phyloP scores from a whole-genome alignment of 2,113 vertebrate species.

The Sporophila hypoxantha region DNA sequence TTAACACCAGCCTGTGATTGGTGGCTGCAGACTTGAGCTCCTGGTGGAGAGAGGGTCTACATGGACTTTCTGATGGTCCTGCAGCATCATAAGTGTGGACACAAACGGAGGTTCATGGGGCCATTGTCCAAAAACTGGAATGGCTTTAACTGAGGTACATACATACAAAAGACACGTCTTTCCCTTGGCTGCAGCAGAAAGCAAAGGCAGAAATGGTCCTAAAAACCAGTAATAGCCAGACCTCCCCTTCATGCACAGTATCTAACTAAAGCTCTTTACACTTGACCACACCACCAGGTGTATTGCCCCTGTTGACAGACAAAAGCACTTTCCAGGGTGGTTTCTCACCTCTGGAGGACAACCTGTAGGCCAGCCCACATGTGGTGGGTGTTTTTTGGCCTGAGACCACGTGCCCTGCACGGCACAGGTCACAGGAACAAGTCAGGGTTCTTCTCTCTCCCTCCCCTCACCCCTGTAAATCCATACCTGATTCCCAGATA shows the following conservation, averaged over 20 bases:
- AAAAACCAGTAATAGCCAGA: background rate
- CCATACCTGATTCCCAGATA: background rate
- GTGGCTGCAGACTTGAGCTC: background rate
- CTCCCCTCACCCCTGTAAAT: background rate
- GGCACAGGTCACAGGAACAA: background rate
- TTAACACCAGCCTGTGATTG: background rate
- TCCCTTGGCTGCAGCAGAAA: background rate
- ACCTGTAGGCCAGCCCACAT: accelerated
- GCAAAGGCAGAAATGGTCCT: background rate
- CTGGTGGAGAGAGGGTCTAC: background rate
- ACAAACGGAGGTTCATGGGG: background rate
- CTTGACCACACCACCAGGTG: background rate
- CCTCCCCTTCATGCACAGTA: background rate
- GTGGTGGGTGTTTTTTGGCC: too few relatives aligned
- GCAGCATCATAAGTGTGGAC: background rate
- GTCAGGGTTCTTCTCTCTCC: background rate
- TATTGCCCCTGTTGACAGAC: background rate
- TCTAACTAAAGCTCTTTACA: background rate
- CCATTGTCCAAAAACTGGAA: background rate
- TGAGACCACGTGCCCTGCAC: accelerated
- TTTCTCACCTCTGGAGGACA: background rate
- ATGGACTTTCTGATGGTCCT: background rate
- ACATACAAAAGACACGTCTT: background rate
- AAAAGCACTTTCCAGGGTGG: background rate
- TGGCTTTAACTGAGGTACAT: background rate